Evolutionary conservation across 2,797 vertebrate species (phyloP).

Genomic region (Pseudochirops cupreus): DNA sequence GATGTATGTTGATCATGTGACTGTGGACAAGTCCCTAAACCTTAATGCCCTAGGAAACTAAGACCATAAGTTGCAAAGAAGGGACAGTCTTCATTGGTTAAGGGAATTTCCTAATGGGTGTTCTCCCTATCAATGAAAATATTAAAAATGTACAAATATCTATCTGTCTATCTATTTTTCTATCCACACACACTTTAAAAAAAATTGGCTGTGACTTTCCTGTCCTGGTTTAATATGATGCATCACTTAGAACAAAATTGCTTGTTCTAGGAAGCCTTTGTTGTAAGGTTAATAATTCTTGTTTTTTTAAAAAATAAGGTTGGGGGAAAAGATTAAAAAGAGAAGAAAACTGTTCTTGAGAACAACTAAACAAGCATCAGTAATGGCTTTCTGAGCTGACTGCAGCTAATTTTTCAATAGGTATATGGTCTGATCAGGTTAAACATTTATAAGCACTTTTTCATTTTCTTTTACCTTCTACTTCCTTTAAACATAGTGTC

Average conservation of each 20-base stretch:
- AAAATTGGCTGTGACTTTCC: not conserved
- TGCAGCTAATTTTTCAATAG: not conserved
- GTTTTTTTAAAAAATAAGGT: conserved; percentile 29
- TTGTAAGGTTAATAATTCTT: not conserved
- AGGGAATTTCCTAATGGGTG: not conserved
- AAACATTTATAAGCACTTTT: conserved; percentile 2
- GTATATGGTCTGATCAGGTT: not conserved
- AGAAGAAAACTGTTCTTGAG: conserved; percentile 11
- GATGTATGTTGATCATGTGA: not conserved
- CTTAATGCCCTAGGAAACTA: not conserved
- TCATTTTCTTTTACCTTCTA: not conserved
- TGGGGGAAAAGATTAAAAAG: not conserved
- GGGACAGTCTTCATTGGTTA: not conserved
- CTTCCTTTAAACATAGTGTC: not conserved
- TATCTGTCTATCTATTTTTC: not conserved
- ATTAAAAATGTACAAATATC: not conserved
- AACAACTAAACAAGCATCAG: not conserved
- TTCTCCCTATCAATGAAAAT: not conserved
- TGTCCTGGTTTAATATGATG: not conserved
- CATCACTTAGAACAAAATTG: not conserved
- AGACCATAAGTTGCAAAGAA: not conserved
- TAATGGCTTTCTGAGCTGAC: not conserved
- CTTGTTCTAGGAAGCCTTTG: conserved; percentile 13
- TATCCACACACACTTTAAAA: not conserved
- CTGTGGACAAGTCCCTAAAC: not conserved